Conservation (phyloP, 1,140 invertebrate species). For the Drosophila navojoa region DNA sequence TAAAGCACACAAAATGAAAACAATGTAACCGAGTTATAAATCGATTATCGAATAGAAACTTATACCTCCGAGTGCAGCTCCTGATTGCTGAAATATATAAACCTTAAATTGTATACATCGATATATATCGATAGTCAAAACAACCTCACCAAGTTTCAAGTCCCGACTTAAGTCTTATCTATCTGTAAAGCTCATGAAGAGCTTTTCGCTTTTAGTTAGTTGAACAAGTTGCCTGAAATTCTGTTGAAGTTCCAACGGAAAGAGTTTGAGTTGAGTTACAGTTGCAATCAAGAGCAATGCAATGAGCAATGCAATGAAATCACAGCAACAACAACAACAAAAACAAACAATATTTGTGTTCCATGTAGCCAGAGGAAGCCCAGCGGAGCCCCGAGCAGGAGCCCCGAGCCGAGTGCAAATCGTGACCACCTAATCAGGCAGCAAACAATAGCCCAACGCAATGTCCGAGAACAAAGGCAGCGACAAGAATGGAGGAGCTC, state of each 20-base stretch:
- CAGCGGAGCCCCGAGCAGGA: background rate
- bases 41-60: too few species aligned
- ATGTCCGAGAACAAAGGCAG: conserved; percentile 33
- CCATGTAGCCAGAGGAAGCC: conserved; percentile 8
- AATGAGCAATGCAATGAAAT: background rate
- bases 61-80: too few species aligned
- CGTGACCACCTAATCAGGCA: background rate
- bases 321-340: background rate
- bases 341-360: conserved; percentile 11
- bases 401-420: background rate
- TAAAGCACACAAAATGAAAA: too few species aligned
- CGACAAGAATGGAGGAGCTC: conserved; percentile 30
- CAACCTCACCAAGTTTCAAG: too few species aligned
- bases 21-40: too few species aligned
- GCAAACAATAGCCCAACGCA: conserved; percentile 11
- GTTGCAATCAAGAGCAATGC: background rate
- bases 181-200: too few species aligned
- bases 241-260: too few species aligned
- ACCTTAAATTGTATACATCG: too few species aligned
- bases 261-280: conserved; percentile 11
- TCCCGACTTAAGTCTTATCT: too few species aligned
- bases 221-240: background rate
- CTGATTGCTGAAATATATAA: too few species aligned
- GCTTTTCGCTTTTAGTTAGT: too few species aligned
- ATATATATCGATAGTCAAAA: too few species aligned